These are phyloP conservation scores for Phlogophora meticulosa DNA, from an alignment of 2,888 invertebrate genomes.

Conservation along the genomic window DNA sequence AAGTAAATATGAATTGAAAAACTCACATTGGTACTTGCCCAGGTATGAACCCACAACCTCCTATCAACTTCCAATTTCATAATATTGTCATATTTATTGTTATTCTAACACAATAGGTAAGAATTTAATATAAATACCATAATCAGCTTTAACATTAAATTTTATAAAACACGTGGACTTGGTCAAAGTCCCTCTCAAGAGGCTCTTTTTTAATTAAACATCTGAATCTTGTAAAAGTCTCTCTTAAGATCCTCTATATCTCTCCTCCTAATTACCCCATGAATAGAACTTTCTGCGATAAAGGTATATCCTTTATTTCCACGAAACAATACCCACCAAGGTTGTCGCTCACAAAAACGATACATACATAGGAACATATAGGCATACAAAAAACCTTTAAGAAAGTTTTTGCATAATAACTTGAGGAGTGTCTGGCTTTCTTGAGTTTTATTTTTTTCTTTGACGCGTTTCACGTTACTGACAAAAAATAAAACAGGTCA, in stretches of 20 bases:
- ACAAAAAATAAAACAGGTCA: slow-evolving; percentile 74
- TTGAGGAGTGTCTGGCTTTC: slow-evolving; percentile 48
- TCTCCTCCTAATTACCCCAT: neutral
- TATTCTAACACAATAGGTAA: no score
- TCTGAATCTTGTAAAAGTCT: no score
- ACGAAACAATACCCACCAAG: slow-evolving; percentile 34
- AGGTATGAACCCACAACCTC: no score
- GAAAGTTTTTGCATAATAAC: slow-evolving; percentile 55
- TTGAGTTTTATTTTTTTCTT: slow-evolving; percentile 47
- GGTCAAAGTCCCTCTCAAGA: neutral
- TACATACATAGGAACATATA: slow-evolving; percentile 9
- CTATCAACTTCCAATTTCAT: no score
- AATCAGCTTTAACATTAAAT: neutral
- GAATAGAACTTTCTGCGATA: slow-evolving; percentile 9
- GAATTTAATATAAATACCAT: fast-evolving
- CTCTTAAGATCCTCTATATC: no score
- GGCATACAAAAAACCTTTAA: slow-evolving; percentile 23
- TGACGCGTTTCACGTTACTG: slow-evolving; percentile 60
- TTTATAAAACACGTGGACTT: neutral
- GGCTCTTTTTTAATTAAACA: neutral
- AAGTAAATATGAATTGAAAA: no score
- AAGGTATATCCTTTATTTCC: slow-evolving; percentile 1
- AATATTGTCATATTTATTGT: no score
- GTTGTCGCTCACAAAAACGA: slow-evolving; percentile 27
- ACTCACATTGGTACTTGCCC: no score